These are phyloP conservation scores for Glandiceps talaboti DNA, from an alignment of 53 echinoderm and acorn worm species.

Conservation along the genomic window DNA sequence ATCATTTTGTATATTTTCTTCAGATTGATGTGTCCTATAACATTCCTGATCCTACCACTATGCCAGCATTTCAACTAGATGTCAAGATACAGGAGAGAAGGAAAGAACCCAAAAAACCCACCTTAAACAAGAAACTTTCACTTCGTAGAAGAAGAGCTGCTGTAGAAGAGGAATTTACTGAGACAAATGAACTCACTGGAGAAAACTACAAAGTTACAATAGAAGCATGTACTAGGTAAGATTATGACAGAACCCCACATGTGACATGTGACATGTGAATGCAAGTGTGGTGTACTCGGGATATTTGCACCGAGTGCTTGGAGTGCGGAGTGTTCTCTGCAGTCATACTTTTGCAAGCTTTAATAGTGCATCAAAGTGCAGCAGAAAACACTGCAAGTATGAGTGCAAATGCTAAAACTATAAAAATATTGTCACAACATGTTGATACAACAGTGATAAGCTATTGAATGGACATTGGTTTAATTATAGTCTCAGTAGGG, in stretches of 20 bases:
- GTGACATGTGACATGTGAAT: background rate
- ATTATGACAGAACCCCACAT: background rate
- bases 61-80: conserved; percentile 72
- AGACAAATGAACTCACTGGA: background rate
- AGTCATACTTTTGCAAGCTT: too few species aligned
- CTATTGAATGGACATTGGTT: too few species aligned
- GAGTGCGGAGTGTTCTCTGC: too few species aligned
- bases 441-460: too few species aligned
- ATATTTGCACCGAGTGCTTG: too few species aligned
- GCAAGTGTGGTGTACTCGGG: too few species aligned
- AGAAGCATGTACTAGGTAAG: conserved; percentile 71
- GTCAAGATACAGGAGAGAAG: conserved; percentile 42
- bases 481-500: too few species aligned
- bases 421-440: too few species aligned
- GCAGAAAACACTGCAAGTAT: too few species aligned
- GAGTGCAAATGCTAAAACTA: too few species aligned
- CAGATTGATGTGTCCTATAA: conserved; percentile 91
- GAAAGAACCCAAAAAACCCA: too few species aligned
- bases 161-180: background rate
- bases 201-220: conserved; percentile 46
- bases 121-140: background rate
- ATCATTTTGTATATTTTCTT: background rate
- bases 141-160: conserved; percentile 1
- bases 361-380: too few species aligned
- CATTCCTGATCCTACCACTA: conserved; percentile 85